Base-by-base conservation (phyloP, 1,140 invertebrate species). In the Hesperophylax magnus region DNA sequence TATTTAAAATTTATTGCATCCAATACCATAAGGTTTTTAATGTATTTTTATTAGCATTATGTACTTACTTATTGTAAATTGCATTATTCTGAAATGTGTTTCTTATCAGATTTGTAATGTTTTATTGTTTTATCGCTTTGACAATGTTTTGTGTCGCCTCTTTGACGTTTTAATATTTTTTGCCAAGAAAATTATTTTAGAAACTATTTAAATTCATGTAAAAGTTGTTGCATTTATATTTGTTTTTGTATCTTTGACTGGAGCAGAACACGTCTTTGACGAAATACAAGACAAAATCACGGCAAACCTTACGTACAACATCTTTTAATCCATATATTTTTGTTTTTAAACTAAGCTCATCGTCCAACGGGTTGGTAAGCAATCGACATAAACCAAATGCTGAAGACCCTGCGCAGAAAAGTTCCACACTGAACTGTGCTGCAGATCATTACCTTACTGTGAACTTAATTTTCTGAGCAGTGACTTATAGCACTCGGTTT, bases 231-330 rank as follows among this genome's bases (percentile, higher is more conserved):
- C 67, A 71, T 71, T 71, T 71, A 39, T 3, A 31, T 31, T 67
- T 67, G 31, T 67, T 71, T 71, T 71, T 71, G 67, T 71, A 71
- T 71, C 39, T 71, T 71, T 71, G 34, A 71, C 39, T 18, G 24
- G n/a, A 71, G 67, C 67, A 53, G 67, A 71, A 47, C 67, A 71
- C 67, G 20, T 71, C 47, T 71, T 71, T 20, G 63, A 67, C 9
- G 15, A 67, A 34, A 67, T 67, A 24, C 24, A 24, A 61, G 58
- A 61, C 20, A 22, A 61, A 20, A 20, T 20, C 56, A 60, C n/a
- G 22, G 7, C 22, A n/a, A 20, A 60, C 7, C 17, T 61, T 18
- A 61, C 58, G 18, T 56, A 7, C 6, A 56, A 27, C 27, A 27
- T 27, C 27, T 27, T 27, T 27, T 27, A 2, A 27, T 5, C 5